Base-by-base conservation (phyloP, 2,113 vertebrate species). In the Cynocephalus volans region DNA sequence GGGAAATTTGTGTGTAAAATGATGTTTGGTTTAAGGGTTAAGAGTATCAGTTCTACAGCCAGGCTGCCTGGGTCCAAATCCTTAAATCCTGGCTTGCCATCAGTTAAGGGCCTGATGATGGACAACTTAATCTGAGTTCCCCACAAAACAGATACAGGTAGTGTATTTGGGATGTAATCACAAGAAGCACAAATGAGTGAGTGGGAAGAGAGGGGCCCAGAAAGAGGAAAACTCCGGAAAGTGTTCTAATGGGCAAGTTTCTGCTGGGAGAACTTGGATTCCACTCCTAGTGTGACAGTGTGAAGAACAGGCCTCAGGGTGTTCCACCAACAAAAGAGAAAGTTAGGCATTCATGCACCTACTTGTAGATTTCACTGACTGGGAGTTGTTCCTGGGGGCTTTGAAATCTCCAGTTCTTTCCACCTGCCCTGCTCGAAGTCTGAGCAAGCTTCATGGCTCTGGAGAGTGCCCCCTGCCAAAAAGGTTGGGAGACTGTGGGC, bases 41-140 rank as follows among this genome's bases (percentile, higher is more conserved):
- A 93, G 65, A 87, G 58, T 64, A 85, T 82, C 48, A 31, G 23
- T 60, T 85, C 65, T 92, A 54, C 31, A 77, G 26, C 41, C 56
- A 54, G 24, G 28, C 48, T 64, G 6, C 12, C 67, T 18, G 26
- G 17, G 17, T 41, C 23, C 26, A n/a, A n/a, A n/a, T n/a, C n/a
- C n/a, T n/a, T n/a, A 60, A 31, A 50, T 54, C 48, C 48, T 76
- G 56, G 36, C 24, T 84, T 82, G 83, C n/a, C 19, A 50, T 56
- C 10, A 28, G 15, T 13, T 14, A 60, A 83, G 36, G 69, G 4
- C 1, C 1, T 8, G 3, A 8, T 26, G 17, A 2, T 52, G 15
- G n/a, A 9, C 54, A 56, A 64, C 6, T 45, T 15, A 33, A 58
- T 28, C 28, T 83, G 80, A 70, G 31, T 60, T 77, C 23, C 62